Evolutionary conservation across 2,113 vertebrate genomes (phyloP).

Genomic region (Cacatua alba): DNA sequence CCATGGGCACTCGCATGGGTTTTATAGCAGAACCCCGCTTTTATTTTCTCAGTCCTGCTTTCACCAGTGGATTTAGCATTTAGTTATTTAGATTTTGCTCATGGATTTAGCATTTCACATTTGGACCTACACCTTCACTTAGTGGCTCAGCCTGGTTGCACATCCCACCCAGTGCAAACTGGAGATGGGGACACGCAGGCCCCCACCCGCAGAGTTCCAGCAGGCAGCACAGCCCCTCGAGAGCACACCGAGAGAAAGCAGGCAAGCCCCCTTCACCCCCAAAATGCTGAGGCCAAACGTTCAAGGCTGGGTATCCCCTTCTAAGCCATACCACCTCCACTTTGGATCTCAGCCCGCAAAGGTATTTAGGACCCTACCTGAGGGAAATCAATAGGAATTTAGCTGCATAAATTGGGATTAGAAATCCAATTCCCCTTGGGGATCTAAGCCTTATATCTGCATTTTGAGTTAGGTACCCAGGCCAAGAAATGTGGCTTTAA

Average conservation of each 20-base stretch:
- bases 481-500: conserved; percentile 68
- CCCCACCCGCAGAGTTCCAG: background rate
- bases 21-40: background rate
- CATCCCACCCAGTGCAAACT: too few species aligned
- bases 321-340: background rate
- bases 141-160: background rate
- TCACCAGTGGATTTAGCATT: background rate
- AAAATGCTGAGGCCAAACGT: background rate
- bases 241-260: background rate
- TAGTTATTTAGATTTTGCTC: background rate
- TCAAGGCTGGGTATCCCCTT: background rate
- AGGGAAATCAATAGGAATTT: conserved; percentile 69
- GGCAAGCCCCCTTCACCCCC: background rate
- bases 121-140: background rate
- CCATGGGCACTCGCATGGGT: rapidly evolving
- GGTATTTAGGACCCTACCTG: conserved; percentile 44
- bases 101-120: rapidly evolving
- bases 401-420: conserved; percentile 65
- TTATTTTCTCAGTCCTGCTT: background rate
- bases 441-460: conserved; percentile 40
- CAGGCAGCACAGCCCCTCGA: rapidly evolving
- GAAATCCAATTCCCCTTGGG: conserved; percentile 22
- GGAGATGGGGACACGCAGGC: background rate
- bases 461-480: conserved; percentile 16
- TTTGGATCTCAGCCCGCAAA: background rate